Evolutionary conservation across 2,113 vertebrate genomes (phyloP).

Genomic region (Podiceps cristatus): DNA sequence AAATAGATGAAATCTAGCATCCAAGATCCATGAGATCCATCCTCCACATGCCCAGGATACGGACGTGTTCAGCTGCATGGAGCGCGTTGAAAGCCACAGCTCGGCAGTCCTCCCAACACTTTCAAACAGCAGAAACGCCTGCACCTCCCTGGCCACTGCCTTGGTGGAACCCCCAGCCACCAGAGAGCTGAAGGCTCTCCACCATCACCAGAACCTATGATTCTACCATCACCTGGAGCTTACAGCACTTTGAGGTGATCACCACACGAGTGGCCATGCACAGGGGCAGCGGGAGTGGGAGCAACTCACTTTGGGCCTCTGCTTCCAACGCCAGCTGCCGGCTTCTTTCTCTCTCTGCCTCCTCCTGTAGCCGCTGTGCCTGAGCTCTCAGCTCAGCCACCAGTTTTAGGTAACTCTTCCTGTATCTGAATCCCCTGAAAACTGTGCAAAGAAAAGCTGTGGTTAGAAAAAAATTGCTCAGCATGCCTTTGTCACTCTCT

Average conservation of each 20-base stretch:
- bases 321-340: constrained; percentile 39
- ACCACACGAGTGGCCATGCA: fast-evolving
- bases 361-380: not conserved
- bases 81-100: not conserved
- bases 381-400: constrained; percentile 54
- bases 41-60: not conserved
- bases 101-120: not conserved
- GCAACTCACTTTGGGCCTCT: constrained; percentile 55
- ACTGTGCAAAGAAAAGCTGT: constrained; percentile 5
- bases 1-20: not conserved
- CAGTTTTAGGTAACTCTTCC: constrained; percentile 52
- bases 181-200: not conserved
- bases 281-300: not conserved
- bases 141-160: not conserved
- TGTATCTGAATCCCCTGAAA: constrained; percentile 58
- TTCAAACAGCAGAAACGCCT: not conserved
- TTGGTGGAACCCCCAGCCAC: fast-evolving
- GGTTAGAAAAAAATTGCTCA: not conserved
- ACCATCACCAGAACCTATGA: no score
- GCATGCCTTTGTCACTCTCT: not conserved
- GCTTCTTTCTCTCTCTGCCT: constrained; percentile 58
- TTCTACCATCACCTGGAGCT: not conserved
- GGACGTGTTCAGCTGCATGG: not conserved
- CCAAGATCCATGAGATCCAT: not conserved
- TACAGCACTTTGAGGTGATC: not conserved